These are phyloP conservation scores for Machaerirhynchus nigripectus DNA, from an alignment of 2,113 vertebrate genomes.

Conservation along the genomic window DNA sequence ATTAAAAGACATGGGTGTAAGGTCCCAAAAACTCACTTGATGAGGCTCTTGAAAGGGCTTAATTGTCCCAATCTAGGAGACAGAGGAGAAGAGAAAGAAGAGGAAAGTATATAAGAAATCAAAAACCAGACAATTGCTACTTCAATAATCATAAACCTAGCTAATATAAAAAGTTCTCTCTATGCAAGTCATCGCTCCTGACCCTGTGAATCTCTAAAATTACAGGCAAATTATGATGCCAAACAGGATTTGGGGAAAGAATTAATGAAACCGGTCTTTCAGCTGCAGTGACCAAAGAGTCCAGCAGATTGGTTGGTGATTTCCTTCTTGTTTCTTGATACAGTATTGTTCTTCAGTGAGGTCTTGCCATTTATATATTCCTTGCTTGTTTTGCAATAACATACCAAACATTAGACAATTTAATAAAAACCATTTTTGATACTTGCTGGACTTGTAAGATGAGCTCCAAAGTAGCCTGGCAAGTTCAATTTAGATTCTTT, in stretches of 20 bases:
- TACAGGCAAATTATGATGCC: not conserved
- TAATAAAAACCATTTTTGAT: not conserved
- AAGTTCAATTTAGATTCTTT: not conserved
- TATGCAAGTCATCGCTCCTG: fast-evolving
- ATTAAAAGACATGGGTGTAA: not conserved
- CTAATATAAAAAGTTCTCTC: not conserved
- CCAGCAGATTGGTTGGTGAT: too few species aligned
- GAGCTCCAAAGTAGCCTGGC: not conserved
- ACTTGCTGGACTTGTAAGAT: not conserved
- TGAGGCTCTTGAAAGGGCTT: not conserved
- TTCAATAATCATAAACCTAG: not conserved
- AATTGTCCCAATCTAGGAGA: not conserved
- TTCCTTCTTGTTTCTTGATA: not conserved
- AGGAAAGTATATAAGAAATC: not conserved
- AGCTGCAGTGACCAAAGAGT: not conserved
- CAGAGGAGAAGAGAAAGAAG: not conserved
- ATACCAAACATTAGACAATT: not conserved
- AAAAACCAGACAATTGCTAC: not conserved
- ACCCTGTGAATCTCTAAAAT: not conserved
- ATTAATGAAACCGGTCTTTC: not conserved
- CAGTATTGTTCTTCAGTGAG: not conserved
- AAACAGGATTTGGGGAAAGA: not conserved
- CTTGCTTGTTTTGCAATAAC: not conserved
- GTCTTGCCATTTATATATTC: not conserved
- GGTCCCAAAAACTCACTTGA: not conserved